phyloP scores from a whole-genome alignment of 2,113 vertebrate genomes.

The Psammodynastes pulverulentus region DNA sequence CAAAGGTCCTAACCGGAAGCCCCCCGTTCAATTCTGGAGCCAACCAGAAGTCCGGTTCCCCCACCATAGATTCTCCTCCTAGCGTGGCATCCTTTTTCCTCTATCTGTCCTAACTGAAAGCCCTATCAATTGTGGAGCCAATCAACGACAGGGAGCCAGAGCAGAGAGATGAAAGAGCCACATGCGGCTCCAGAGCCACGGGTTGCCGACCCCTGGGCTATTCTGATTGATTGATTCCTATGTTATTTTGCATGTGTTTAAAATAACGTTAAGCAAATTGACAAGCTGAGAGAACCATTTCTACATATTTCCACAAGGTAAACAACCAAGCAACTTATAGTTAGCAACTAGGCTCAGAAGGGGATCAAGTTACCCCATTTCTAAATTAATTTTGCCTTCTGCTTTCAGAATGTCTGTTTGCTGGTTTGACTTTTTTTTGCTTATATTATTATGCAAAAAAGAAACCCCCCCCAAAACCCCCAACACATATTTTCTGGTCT shows the following conservation, averaged over 20 bases:
- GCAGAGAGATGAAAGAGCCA: too few relatives aligned
- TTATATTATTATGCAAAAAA: not conserved
- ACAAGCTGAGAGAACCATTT: not conserved
- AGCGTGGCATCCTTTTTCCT: too few relatives aligned
- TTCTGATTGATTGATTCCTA: not conserved
- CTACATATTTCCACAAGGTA: not conserved
- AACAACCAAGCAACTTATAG: not conserved
- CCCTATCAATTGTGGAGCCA: too few relatives aligned
- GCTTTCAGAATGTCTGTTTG: not conserved
- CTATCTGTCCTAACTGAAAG: too few relatives aligned
- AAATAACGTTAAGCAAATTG: not conserved
- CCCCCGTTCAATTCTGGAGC: too few relatives aligned
- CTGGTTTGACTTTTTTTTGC: not conserved
- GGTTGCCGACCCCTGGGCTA: too few relatives aligned
- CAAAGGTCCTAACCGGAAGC: too few relatives aligned
- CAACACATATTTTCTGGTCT: not conserved
- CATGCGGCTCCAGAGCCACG: too few relatives aligned
- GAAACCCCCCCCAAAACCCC: too few relatives aligned
- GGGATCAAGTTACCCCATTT: not conserved
- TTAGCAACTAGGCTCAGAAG: not conserved
- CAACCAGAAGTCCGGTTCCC: too few relatives aligned
- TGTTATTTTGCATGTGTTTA: not conserved
- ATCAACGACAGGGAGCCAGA: too few relatives aligned
- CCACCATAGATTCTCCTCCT: too few relatives aligned
- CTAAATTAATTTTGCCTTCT: not conserved